Evolutionary conservation across 1,140 invertebrate genomes (phyloP), one percentile per base, ranked within the genome.

Genomic region (Conopomorpha cramerella): DNA sequence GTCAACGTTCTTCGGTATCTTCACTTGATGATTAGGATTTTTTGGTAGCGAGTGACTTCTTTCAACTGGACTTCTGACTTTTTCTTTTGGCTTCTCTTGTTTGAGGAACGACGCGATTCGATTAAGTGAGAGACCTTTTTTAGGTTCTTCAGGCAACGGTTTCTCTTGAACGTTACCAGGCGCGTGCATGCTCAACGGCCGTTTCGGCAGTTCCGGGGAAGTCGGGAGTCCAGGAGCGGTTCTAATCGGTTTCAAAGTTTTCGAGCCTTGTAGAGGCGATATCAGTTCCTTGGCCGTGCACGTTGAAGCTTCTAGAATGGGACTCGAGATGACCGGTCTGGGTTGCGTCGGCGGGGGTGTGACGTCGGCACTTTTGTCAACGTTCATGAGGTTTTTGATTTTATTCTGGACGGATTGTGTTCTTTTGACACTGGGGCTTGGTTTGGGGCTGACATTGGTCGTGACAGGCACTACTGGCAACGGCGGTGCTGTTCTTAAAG

Each of bases 51-150:
- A 81, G 42, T 82, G 81, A 28, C 79, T 82, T 30, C 78, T 70
- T 41, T 83, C 81, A 0, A 81, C 76, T 0, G 79, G 62, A 45
- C 74, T 78, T 2, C 78, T 72, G 42, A 82, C 81, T 27, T 84
- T 82, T 2, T 80, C 79, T 28, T 78, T 81, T 0, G 80, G 53
- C 31, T 77, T 78, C 16, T 83, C 81, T 38, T 81, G 83, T 47
- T 87, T 84, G n/a, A 91, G 71, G 47, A 92, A 91, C 0, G 89
- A 91, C 0, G 89, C 84, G 11, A 92, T 86, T 31, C 89, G 78
- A 19, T 87, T 89, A 2, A 92, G 65, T 0, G 87, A 80, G 17
- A 78, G 83, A 2, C 78, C 81, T 41, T 78, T 83, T 43, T 78
- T 78, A 34, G 74, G 57, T 51, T 82, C 55, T 62, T 82, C 53